phyloP scores from a whole-genome alignment of 2,888 invertebrate genomes.

The Phalera bucephala region DNA sequence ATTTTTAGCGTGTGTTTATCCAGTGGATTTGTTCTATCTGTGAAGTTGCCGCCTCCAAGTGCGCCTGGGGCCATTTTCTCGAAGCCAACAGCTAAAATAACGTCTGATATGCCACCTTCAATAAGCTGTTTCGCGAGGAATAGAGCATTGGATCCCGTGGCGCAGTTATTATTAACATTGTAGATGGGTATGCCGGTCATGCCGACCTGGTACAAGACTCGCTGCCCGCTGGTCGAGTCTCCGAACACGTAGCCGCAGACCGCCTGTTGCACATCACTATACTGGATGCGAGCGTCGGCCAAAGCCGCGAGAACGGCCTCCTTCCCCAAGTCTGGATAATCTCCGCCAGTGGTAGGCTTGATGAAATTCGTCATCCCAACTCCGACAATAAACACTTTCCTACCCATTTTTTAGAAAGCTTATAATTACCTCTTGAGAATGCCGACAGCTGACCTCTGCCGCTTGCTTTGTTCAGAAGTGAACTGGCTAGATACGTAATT shows the following conservation, averaged over 20 bases:
- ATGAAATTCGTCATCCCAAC: slow-evolving; percentile 99
- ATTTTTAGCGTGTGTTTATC: slow-evolving; percentile 94
- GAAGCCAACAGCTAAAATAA: slow-evolving; percentile 96
- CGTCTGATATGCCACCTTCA: slow-evolving; percentile 93
- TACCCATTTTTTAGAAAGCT: slow-evolving; percentile 63
- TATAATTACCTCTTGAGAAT: slow-evolving; percentile 69
- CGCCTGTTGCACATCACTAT: slow-evolving; percentile 92
- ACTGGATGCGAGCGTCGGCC: slow-evolving; percentile 90
- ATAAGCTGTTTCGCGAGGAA: slow-evolving; percentile 95
- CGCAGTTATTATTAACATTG: slow-evolving; percentile 99
- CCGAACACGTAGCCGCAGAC: slow-evolving; percentile 97
- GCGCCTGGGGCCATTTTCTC: slow-evolving; percentile 99
- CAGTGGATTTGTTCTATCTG: slow-evolving; percentile 94
- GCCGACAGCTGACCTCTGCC: slow-evolving; percentile 50
- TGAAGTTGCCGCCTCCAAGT: slow-evolving; percentile 87
- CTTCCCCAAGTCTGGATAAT: slow-evolving; percentile 97
- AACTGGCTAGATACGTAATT: slow-evolving; percentile 21
- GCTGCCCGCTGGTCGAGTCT: slow-evolving; percentile 97
- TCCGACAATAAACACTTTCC: slow-evolving; percentile 94
- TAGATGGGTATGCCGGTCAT: slow-evolving; percentile 98
- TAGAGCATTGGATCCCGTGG: slow-evolving; percentile 97
- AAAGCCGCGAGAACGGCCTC: slow-evolving; percentile 96
- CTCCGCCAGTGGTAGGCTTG: slow-evolving; percentile 94
- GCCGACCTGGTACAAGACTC: slow-evolving; percentile 96
- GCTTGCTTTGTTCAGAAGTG: slow-evolving; percentile 27